These are phyloP conservation scores for Leptinotarsa defecta DNA, from an alignment of 1,140 invertebrate species.

Conservation along the genomic window DNA sequence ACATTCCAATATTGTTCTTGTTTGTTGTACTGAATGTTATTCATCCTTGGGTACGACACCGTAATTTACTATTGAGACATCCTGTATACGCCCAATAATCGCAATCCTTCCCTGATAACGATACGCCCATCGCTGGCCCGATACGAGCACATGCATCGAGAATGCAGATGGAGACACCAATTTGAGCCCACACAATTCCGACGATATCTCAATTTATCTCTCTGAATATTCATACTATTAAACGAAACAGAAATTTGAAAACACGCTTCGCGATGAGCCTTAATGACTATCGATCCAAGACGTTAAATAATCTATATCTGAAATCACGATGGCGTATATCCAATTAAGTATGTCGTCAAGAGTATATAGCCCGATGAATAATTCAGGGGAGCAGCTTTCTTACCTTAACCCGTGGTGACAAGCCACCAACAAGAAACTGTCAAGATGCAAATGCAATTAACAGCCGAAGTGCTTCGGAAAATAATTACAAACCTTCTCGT, in stretches of 20 bases:
- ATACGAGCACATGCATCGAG: neutral
- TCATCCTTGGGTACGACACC: too few species aligned
- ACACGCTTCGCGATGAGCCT: conserved; percentile 9
- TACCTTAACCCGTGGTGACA: conserved; percentile 53
- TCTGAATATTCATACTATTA: conserved; percentile 28
- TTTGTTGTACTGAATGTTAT: too few species aligned
- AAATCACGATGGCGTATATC: conserved; percentile 33
- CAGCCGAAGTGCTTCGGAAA: conserved; percentile 51
- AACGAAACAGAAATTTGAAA: conserved; percentile 30
- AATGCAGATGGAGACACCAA: conserved; percentile 4
- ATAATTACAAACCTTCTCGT: conserved; percentile 42
- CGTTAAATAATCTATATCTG: conserved; percentile 33
- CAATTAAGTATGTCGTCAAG: conserved; percentile 31
- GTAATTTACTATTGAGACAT: too few species aligned
- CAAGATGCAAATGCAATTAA: conserved; percentile 56
- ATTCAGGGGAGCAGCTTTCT: conserved; percentile 53
- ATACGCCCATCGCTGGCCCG: too few species aligned
- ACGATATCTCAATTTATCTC: conserved; percentile 20
- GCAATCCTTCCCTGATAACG: too few species aligned
- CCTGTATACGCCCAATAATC: too few species aligned
- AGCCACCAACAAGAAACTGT: conserved; percentile 53
- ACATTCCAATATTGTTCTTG: too few species aligned
- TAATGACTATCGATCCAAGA: conserved; percentile 27
- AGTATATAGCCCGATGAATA: conserved; percentile 42
- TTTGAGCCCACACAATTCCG: conserved; percentile 13